A percentile compares a stretch with the other conserved stretches of the same genome.
Conservation (phyloP, 2,797 vertebrate genomes). For the Antrozous pallidus region DNA sequence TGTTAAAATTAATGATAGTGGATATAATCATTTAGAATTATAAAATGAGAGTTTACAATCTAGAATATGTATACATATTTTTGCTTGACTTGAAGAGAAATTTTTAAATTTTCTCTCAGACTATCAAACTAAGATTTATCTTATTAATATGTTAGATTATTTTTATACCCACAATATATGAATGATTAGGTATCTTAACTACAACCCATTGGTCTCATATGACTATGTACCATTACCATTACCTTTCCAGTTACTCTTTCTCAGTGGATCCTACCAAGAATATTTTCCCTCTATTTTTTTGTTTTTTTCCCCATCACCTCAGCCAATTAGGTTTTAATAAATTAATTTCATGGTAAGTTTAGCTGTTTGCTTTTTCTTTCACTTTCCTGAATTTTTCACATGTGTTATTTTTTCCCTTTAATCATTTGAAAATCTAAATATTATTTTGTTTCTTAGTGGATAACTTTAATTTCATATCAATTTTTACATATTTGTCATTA, state of each 20-base stretch:
- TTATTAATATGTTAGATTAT: background rate
- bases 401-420: background rate
- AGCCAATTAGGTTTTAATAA: background rate
- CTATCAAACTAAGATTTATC: background rate
- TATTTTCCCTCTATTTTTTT: background rate
- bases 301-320: rapidly evolving
- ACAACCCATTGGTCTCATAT: background rate
- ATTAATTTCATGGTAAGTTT: background rate
- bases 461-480: background rate
- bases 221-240: background rate
- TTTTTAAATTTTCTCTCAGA: background rate
- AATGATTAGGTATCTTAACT: background rate
- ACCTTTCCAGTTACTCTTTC: background rate
- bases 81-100: background rate
- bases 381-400: background rate
- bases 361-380: background rate
- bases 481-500: background rate
- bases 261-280: background rate
- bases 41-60: background rate
- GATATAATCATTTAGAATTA: background rate
- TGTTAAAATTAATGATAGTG: background rate
- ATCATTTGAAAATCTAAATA: background rate
- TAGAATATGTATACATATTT: background rate
- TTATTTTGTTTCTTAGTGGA: background rate
- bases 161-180: background rate